Evolutionary conservation across 2,888 invertebrate species (phyloP).

Genomic region (Branchipolynoe longqiensis): DNA sequence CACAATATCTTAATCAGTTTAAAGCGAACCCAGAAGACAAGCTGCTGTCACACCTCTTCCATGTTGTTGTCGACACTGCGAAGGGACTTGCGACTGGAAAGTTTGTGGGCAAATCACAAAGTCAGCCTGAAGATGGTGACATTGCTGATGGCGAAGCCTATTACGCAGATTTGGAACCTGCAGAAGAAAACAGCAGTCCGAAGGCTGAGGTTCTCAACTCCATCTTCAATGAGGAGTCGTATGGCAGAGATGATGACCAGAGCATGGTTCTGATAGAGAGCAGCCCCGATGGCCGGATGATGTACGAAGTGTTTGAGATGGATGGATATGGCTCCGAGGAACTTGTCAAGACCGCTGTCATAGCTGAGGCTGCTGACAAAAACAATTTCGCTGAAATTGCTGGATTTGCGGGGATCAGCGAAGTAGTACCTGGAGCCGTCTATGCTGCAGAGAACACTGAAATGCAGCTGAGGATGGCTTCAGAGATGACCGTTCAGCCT

Average conservation of each 20-base stretch:
- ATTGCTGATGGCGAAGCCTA: constrained; percentile 21
- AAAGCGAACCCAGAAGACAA: constrained; percentile 20
- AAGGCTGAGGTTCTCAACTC: constrained; percentile 17
- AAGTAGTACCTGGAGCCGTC: too few species aligned
- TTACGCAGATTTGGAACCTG: neutral
- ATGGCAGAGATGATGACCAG: constrained; percentile 3
- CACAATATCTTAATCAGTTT: constrained; percentile 1
- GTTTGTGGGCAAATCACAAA: neutral
- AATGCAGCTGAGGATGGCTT: too few species aligned
- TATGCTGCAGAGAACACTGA: too few species aligned
- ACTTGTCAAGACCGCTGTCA: neutral
- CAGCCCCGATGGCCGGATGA: neutral
- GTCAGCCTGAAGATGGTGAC: neutral
- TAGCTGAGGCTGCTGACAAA: too few species aligned
- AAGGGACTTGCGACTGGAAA: neutral
- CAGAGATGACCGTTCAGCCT: too few species aligned
- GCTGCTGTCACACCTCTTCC: neutral
- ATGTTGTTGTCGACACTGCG: neutral
- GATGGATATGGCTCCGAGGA: neutral
- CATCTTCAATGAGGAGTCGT: constrained; percentile 1
- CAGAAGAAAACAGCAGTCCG: neutral
- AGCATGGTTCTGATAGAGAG: neutral
- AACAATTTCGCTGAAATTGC: too few species aligned
- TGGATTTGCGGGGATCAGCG: too few species aligned
- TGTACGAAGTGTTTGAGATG: neutral